Evolutionary conservation across 2,888 invertebrate species (phyloP).

Genomic region (Urechis unicinctus): DNA sequence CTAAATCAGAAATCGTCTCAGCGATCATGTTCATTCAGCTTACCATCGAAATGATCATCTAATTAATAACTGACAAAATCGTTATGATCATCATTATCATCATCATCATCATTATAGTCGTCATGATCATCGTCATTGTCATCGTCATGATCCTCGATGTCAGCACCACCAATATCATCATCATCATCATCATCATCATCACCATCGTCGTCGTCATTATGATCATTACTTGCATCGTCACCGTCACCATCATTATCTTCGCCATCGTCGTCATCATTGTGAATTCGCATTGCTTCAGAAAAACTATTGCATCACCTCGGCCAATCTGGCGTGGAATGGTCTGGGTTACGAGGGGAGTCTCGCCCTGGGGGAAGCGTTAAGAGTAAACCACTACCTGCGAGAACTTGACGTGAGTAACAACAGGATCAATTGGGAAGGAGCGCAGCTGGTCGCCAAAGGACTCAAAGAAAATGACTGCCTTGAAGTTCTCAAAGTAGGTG

Average conservation of each 20-base stretch:
- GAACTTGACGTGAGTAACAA: constrained; percentile 41
- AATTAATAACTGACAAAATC: too few relatives aligned
- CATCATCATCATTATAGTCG: too few relatives aligned
- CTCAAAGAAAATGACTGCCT: constrained; percentile 33
- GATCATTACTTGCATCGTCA: constrained; percentile 6
- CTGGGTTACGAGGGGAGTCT: constrained; percentile 41
- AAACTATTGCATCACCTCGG: constrained; percentile 17
- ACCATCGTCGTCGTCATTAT: constrained; percentile 4
- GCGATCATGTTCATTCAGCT: too few relatives aligned
- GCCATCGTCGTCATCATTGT: too few relatives aligned
- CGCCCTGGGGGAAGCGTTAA: constrained; percentile 36
- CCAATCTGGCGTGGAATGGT: constrained; percentile 43
- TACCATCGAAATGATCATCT: too few relatives aligned
- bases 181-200: constrained; percentile 5
- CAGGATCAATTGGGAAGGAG: constrained; percentile 45
- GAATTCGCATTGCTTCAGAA: too few relatives aligned
- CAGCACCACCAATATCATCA: constrained; percentile 4
- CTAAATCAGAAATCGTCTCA: too few relatives aligned
- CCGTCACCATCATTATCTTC: too few relatives aligned
- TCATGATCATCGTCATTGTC: too few relatives aligned
- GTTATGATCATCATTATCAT: too few relatives aligned
- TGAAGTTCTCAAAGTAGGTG: constrained; percentile 35
- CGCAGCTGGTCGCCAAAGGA: constrained; percentile 34
- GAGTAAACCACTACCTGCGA: constrained; percentile 31
- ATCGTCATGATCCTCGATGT: too few relatives aligned